A percentile compares a stretch with the other conserved stretches of the same genome.
These are phyloP conservation scores for Microtus pennsylvanicus DNA, from an alignment of 2,113 vertebrate species.

Conservation along the genomic window DNA sequence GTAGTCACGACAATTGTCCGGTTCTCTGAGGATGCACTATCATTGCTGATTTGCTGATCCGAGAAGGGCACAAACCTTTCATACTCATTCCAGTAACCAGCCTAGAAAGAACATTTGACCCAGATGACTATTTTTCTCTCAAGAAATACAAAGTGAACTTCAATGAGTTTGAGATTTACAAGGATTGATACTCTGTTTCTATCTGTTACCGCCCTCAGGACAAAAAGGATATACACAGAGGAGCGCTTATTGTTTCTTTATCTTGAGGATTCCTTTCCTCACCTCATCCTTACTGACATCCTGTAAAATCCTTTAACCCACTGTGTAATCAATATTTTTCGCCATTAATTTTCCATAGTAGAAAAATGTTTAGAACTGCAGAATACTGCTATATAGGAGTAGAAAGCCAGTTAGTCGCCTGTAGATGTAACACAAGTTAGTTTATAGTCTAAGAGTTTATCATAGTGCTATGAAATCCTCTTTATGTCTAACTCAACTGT, in stretches of 20 bases:
- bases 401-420: not conserved
- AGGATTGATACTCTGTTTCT: not conserved
- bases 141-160: conserved; percentile 5
- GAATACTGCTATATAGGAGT: not conserved
- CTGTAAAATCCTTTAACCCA: conserved; percentile 40
- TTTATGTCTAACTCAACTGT: not conserved
- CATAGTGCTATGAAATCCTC: not conserved
- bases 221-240: not conserved
- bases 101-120: conserved; percentile 90
- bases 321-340: not conserved
- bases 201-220: not conserved
- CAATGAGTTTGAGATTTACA: conserved; percentile 26
- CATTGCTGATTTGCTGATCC: conserved; percentile 96
- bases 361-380: conserved; percentile 44
- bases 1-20: conserved; percentile 99
- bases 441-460: conserved; percentile 47
- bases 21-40: conserved; percentile 97
- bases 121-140: conserved; percentile 66
- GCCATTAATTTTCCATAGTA: not conserved
- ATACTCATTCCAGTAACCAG: conserved; percentile 99
- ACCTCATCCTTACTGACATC: not conserved
- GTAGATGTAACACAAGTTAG: conserved; percentile 15
- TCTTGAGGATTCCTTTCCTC: not conserved
- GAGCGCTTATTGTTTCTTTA: not conserved
- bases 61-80: conserved; percentile 96